Base-by-base conservation (phyloP, 2,888 invertebrate genomes). In the Epirrita christyi region DNA sequence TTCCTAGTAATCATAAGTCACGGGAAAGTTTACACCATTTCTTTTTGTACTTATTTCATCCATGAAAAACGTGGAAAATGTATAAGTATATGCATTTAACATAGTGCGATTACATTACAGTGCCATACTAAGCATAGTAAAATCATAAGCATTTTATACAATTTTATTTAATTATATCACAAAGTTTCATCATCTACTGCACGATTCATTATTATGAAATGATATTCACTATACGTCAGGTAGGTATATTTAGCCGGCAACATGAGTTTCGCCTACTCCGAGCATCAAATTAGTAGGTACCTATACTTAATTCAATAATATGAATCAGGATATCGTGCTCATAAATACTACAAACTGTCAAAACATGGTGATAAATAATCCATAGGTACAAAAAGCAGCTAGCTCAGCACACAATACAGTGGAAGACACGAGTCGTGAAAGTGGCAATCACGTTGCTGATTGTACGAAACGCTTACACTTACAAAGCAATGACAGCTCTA, bases 351-450 rank as follows among this genome's bases (percentile, higher is more conserved):
- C 80, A 82, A 86, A 89, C 84, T 80, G 72, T 83, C 79, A 84
- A 83, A 83, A 86, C 83, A 85, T 85, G 86, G 91, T 91, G 91
- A 88, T 86, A 85, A 11, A 86, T 86, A 85, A 88, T 85, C 88
- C 86, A 88, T 88, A 90, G 87, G 88, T 87, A 91, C 92, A 89
- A 92, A 89, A 92, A 92, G 92, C 92, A 92, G 92, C 92, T 91
- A 92, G 88, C 91, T 90, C 86, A 90, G 88, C 92, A 91, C 91
- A 90, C 92, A 86, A 79, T 85, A 90, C 86, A 89, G 92, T 92
- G 90, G 92, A 89, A 89, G 86, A 89, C 86, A 87, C 91, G 86
- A 91, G 79, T 86, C 82, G 89, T 88, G 91, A 88, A 82, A 85
- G 87, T 89, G 87, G 86, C 87, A 88, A 88, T 89, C 86, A 85